Evolutionary conservation across 2,797 vertebrate species (phyloP).

Genomic region (Amblyraja radiata): DNA sequence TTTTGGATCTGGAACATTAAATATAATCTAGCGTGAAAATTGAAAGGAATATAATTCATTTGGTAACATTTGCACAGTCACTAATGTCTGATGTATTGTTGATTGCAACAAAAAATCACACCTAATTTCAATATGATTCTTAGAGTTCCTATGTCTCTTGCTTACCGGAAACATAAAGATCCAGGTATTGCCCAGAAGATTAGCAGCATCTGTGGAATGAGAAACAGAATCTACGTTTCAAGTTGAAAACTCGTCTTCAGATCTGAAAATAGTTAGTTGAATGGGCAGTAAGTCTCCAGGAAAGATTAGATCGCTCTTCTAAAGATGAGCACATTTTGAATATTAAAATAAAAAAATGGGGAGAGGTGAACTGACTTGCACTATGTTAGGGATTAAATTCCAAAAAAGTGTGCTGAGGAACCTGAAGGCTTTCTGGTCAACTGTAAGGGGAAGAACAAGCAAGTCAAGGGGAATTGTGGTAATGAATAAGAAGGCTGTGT

Average conservation of each 20-base stretch:
- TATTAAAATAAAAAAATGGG: not conserved
- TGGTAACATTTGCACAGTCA: not conserved
- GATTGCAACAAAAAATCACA: not conserved
- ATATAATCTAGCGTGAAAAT: too few species aligned
- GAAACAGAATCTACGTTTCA: too few species aligned
- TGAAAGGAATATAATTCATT: not conserved
- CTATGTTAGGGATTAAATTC: not conserved
- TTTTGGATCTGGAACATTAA: not conserved
- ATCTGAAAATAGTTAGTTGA: not conserved
- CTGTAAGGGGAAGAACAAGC: not conserved
- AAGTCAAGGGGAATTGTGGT: not conserved
- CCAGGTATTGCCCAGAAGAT: too few species aligned
- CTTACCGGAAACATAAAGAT: too few species aligned
- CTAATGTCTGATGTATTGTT: not conserved
- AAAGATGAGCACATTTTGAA: not conserved
- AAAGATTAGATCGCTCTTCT: not conserved
- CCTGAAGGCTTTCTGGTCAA: not conserved
- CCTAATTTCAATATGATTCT: not conserved
- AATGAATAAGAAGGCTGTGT: not conserved
- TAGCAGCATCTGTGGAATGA: too few species aligned
- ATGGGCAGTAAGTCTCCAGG: not conserved
- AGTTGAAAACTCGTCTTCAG: not conserved
- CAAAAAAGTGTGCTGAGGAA: not conserved
- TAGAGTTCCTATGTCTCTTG: not conserved
- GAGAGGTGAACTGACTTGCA: not conserved